Evolutionary conservation across 1,140 invertebrate species (phyloP).

Genomic region (Calosoma granatense): DNA sequence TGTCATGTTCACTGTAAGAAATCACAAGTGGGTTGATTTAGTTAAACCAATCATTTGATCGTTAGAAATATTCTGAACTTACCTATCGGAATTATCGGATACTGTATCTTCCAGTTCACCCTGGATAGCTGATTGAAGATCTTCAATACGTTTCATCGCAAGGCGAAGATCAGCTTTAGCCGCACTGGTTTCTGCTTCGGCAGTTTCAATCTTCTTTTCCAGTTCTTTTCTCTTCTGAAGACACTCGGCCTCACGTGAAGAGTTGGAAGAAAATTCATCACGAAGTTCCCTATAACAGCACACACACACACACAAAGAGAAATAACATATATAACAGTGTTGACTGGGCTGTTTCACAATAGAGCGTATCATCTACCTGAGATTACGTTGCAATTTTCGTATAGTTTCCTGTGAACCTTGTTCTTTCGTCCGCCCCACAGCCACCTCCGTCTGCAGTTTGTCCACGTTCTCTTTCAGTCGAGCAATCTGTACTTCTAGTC

Average conservation of each 20-base stretch:
- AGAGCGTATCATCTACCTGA: conserved; percentile 25
- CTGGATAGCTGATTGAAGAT: conserved; percentile 75
- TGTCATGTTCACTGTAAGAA: conserved; percentile 42
- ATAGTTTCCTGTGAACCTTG: conserved; percentile 62
- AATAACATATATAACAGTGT: not conserved
- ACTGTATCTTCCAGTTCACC: conserved; percentile 56
- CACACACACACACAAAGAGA: not conserved
- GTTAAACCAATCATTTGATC: no score
- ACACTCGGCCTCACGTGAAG: conserved; percentile 60
- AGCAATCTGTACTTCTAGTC: conserved; percentile 73
- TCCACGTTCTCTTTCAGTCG: conserved; percentile 78
- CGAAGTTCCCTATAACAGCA: conserved; percentile 53
- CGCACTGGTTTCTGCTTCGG: conserved; percentile 51
- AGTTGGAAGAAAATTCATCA: conserved; percentile 55
- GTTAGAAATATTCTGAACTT: no score
- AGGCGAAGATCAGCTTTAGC: conserved; percentile 62
- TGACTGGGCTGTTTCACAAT: no score
- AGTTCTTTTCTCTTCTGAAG: conserved; percentile 55
- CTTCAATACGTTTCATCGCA: conserved; percentile 73
- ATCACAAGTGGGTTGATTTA: conserved; percentile 1
- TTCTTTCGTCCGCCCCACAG: conserved; percentile 58
- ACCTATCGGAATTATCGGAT: conserved; percentile 52
- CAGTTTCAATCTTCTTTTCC: conserved; percentile 55
- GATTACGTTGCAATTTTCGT: conserved; percentile 57
- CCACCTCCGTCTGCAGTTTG: conserved; percentile 62